phyloP scores from a whole-genome alignment of 2,797 vertebrate genomes.

The Mionectes olivaceus region DNA sequence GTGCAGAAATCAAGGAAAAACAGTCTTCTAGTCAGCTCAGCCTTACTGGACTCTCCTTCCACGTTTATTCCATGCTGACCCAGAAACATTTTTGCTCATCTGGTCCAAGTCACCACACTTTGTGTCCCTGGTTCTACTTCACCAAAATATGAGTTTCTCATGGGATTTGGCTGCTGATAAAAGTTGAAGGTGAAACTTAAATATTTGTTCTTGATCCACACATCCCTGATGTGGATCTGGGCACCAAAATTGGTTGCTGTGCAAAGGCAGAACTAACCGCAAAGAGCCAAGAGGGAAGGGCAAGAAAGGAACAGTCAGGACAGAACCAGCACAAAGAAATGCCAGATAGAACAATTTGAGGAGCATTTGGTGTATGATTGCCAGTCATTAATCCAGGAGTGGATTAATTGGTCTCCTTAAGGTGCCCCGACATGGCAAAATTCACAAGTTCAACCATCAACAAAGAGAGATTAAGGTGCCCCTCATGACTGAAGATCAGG shows the following conservation, averaged over 20 bases:
- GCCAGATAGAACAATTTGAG: neutral
- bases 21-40: neutral
- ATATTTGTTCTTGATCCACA: neutral
- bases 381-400: neutral
- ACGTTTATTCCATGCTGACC: neutral
- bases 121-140: neutral
- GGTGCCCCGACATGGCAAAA: neutral
- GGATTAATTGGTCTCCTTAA: neutral
- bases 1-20: neutral
- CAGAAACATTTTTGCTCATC: neutral
- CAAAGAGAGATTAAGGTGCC: neutral
- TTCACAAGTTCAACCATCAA: neutral
- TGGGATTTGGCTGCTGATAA: neutral
- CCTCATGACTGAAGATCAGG: neutral
- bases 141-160: neutral
- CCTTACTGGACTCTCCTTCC: neutral
- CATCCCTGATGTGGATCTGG: neutral
- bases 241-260: neutral
- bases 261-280: neutral
- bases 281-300: neutral
- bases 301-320: neutral
- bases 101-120: accelerated
- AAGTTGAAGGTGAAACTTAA: no score
- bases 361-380: neutral
- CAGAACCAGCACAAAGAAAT: neutral